Evolutionary conservation across 1,140 invertebrate genomes (phyloP), one percentile per base, ranked within the genome.

Genomic region (Trissolcus basalis): DNA sequence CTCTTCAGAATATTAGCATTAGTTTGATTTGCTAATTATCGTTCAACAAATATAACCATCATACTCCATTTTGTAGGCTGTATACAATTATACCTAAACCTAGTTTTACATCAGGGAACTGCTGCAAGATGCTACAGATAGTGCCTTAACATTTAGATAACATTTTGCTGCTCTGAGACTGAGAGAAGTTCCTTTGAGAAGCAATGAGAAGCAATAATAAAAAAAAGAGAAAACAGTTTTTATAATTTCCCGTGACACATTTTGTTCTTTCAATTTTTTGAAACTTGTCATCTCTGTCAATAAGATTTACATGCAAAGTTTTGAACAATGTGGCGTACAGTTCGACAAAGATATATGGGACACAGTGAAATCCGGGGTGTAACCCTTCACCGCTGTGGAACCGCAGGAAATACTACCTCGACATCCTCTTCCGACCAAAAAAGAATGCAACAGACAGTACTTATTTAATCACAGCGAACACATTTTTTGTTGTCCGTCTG

Each of bases 391-490:
- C 60, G 27, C 44, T 12, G 55, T 68, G 47, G 69, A 64, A 78
- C 76, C 80, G 51, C 80, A 81, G 77, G 77, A 81, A 81, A 77
- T 50, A 64, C 58, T 74, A 78, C 77, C 71, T 78, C 71, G 72
- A 79, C 78, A 80, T 81, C 80, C 80, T 81, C 72, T 81, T 77
- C 67, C 72, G 73, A 74, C 65, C 49, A 60, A 56, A 48, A 64
- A 67, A 15, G 43, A 44, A 61, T 71, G 55, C 58, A 68, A 48
- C 35, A 33, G n/a, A 48, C 39, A 51, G 13, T 12, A 55, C 33
- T 68, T 64, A 32, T 47, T 75, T 59, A 64, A 75, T 74, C 55
- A 67, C 70, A 16, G 7, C n/a, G 14, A 39, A 39, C 14, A 44
- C 3, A 1, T 44, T 44, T 44, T 12, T 27, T 27, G 2, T n/a